Conservation (phyloP, 2,888 invertebrate species). For the Eurois occulta region DNA sequence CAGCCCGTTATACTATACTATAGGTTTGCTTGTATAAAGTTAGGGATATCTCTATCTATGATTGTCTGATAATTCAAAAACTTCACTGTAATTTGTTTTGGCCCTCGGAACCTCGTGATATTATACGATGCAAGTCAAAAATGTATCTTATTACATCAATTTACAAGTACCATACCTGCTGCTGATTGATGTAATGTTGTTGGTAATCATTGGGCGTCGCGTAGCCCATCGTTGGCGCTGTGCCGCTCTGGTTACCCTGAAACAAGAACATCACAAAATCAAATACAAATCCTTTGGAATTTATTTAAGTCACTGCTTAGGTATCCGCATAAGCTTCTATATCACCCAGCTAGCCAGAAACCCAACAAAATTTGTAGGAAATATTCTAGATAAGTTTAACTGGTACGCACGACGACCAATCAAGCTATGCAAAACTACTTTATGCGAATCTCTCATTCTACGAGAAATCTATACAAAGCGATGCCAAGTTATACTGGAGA, state of each 20-base stretch:
- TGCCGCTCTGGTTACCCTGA: slow-evolving; percentile 87
- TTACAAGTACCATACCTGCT: slow-evolving; percentile 72
- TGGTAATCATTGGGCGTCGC: slow-evolving; percentile 83
- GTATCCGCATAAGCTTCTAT: not conserved
- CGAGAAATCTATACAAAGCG: too few relatives aligned
- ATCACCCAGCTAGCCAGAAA: not conserved
- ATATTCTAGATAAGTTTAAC: not conserved
- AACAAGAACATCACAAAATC: slow-evolving; percentile 11
- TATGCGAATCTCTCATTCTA: too few relatives aligned
- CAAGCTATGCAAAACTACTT: too few relatives aligned
- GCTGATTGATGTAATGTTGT: slow-evolving; percentile 85
- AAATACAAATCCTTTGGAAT: not conserved
- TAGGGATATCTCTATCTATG: not conserved
- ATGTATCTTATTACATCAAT: not conserved
- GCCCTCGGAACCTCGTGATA: too few relatives aligned
- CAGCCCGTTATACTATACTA: too few relatives aligned
- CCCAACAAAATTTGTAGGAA: not conserved
- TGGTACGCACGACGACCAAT: not conserved
- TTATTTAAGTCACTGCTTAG: not conserved
- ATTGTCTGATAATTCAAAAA: too few relatives aligned
- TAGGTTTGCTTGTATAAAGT: not conserved
- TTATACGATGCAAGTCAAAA: not conserved
- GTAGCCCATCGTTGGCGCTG: slow-evolving; percentile 80
- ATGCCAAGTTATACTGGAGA: too few relatives aligned
- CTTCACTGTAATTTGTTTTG: too few relatives aligned